Conservation (phyloP, 2,888 invertebrate species). For the Drosophila leonis region DNA sequence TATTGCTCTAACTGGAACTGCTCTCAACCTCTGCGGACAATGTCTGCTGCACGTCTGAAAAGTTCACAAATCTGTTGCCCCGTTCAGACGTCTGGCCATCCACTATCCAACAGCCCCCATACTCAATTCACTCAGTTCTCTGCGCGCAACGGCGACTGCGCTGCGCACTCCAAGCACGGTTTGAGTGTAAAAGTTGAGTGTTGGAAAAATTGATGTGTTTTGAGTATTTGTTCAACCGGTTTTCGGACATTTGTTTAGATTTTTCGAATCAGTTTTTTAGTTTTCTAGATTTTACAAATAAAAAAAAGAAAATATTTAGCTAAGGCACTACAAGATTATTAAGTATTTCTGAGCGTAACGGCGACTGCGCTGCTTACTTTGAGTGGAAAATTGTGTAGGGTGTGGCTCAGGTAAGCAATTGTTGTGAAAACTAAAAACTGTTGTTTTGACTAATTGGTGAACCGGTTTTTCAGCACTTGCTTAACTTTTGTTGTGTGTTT, state of each 20-base stretch:
- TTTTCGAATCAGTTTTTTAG: not conserved
- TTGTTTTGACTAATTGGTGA: slow-evolving; percentile 18
- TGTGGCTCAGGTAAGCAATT: not conserved
- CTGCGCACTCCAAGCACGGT: slow-evolving; percentile 23
- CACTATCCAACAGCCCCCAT: slow-evolving; percentile 26
- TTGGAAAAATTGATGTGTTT: not conserved
- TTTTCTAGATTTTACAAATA: not conserved
- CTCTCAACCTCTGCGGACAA: slow-evolving; percentile 52
- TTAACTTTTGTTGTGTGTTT: slow-evolving; percentile 11
- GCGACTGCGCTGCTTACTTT: slow-evolving; percentile 15
- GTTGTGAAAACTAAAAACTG: not conserved
- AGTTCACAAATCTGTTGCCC: slow-evolving; percentile 20
- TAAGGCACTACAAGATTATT: not conserved
- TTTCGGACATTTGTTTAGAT: slow-evolving; percentile 16
- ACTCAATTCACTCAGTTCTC: slow-evolving; percentile 13
- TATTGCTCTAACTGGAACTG: slow-evolving; percentile 2
- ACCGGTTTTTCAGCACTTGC: slow-evolving; percentile 43
- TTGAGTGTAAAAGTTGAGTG: slow-evolving; percentile 39
- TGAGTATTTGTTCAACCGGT: slow-evolving; percentile 13
- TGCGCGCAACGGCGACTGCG: slow-evolving; percentile 33
- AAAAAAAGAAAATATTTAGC: not conserved
- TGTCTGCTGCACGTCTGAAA: slow-evolving; percentile 75
- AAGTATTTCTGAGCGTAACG: slow-evolving; percentile 7
- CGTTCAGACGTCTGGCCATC: slow-evolving; percentile 23
- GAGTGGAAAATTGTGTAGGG: not conserved